Conservation (phyloP, 1,140 invertebrate genomes). For the Papilio aristodemus region DNA sequence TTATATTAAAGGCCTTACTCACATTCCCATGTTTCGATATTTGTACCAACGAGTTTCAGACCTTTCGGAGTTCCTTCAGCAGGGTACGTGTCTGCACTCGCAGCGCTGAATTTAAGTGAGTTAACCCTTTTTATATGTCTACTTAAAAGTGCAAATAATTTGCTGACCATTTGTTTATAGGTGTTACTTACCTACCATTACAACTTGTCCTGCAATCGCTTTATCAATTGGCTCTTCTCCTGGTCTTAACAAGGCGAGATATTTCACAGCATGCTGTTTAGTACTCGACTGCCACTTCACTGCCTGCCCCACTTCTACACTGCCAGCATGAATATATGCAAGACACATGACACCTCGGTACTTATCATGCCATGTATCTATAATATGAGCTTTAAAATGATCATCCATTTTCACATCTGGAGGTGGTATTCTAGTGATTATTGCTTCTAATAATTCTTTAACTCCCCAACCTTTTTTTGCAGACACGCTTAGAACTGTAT, state of each 20-base stretch:
- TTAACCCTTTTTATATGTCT: too few relatives aligned
- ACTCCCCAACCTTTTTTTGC: conserved; percentile 94
- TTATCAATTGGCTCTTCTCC: conserved; percentile 85
- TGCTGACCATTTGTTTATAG: conserved; percentile 1
- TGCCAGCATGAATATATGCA: conserved; percentile 89
- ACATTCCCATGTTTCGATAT: too few relatives aligned
- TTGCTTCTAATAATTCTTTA: conserved; percentile 86
- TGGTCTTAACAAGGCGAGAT: conserved; percentile 90
- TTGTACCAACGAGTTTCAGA: too few relatives aligned
- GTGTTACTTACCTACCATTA: conserved; percentile 70
- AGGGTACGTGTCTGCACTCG: too few relatives aligned
- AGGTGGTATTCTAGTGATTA: conserved; percentile 90
- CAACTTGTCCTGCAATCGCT: conserved; percentile 83
- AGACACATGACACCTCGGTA: conserved; percentile 92
- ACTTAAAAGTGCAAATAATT: too few relatives aligned
- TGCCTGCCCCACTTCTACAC: conserved; percentile 83
- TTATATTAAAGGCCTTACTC: too few relatives aligned
- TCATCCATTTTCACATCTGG: conserved; percentile 83
- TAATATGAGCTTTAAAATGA: conserved; percentile 90
- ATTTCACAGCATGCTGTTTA: conserved; percentile 89
- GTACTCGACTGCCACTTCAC: conserved; percentile 83
- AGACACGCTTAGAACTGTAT: conserved; percentile 86
- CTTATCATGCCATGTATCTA: conserved; percentile 97
- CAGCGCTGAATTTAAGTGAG: too few relatives aligned
- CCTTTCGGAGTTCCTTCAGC: too few relatives aligned